Base-by-base conservation (phyloP, 2,113 vertebrate species). In the Eupsittula cactorum region DNA sequence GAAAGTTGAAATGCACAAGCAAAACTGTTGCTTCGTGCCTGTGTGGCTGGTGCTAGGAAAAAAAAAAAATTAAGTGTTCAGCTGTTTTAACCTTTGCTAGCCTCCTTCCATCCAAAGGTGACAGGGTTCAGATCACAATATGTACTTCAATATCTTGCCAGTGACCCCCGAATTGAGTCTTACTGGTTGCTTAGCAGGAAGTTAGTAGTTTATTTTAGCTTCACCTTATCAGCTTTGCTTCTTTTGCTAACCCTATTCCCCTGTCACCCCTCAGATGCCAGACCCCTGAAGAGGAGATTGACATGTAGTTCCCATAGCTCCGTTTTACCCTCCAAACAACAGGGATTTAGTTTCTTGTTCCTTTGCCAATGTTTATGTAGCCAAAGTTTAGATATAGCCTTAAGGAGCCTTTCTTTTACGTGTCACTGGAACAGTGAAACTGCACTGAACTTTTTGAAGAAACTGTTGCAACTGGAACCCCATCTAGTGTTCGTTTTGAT, bases 21-120 rank as follows among this genome's bases (percentile, higher is more conserved):
- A 0, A 55, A 92, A 78, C 84, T 69, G 88, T 69, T 93, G 59
- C 87, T 96, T 85, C 83, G 18, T 47, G 79, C 87, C 82, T 71
- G 75, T 85, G 21, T 95, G 86, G 91, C 89, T 97, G 90, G 95
- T 90, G 96, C 95, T 95, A 44, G 47, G 64, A 88, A 96, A 97
- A 97, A 94, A 97, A 46, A 47, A 29, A 93, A 93, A 13, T 90
- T 62, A 94, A 96, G 95, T 97, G 96, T 97, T 92, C 79, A 97
- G 98, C 98, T 99, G 98, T 99, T 99, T 99, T 99, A 99, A 99
- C 99, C 99, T 99, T 98, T 99, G 99, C 97, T 98, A 97, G 98
- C 98, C 98, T 98, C 98, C 98, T 98, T 98, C 98, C 98, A 98
- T 98, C 98, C 97, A 98, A 97, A 98, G 98, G 98, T 99, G 99